Base-by-base conservation (phyloP, 2,888 invertebrate species). In the Erebia epiphron region DNA sequence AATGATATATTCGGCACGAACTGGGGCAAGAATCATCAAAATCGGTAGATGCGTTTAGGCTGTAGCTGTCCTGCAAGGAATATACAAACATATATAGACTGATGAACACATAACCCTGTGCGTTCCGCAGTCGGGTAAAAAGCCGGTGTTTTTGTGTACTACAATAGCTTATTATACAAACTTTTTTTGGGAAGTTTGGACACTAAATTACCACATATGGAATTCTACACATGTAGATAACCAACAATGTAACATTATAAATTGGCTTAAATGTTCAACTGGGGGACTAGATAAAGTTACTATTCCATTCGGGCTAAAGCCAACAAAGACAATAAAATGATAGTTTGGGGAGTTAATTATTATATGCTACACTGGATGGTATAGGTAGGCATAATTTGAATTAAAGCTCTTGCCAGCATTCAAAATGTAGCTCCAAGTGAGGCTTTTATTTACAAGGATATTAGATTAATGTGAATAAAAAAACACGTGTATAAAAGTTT, bases 261-360 rank as follows among this genome's bases (percentile, higher is more conserved):
- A 68, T 56, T 68, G 54, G 52, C 62, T 46, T n/a, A 56, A 72
- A 72, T 62, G 69, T 73, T 68, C 69, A 70, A 70, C 70, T 67
- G 52, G 61, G 67, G 49, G 67, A 66, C 67, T 67, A 75, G 63
- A 71, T 71, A 71, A 73, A 75, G 73, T 70, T 73, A 62, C 61
- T 61, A 64, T 61, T 70, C 69, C 68, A 63, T 67, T 70, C 67
- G 41, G 65, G 61, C 57, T 70, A 69, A 68, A 73, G 56, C 73
- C 70, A 68, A 70, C 71, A 70, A 56, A 67, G 65, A 60, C 70
- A 73, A 73, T 74, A 74, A 76, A 75, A 73, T 67, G 58, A 72
- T 70, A 71, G 64, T 71, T 72, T 56, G 62, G 64, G 43, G 52
- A 71, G 71, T 71, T 73, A 70, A 73, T 58, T 64, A 52, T 68